Evolutionary conservation across 1,140 invertebrate species (phyloP).

Genomic region (Latrodectus geometricus): DNA sequence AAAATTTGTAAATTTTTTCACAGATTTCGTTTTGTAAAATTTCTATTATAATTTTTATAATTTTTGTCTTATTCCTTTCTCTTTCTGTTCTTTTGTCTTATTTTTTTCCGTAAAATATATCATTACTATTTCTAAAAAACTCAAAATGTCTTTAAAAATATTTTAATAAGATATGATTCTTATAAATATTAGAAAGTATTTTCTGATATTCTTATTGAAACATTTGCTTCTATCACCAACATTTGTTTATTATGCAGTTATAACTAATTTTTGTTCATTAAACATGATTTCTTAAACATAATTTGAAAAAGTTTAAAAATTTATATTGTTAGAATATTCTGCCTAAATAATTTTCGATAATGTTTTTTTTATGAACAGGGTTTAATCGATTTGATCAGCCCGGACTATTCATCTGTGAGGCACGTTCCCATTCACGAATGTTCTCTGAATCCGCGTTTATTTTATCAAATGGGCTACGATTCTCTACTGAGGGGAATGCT

Average conservation of each 20-base stretch:
- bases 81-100: too few species aligned
- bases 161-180: too few species aligned
- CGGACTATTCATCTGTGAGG: conserved; percentile 11
- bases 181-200: too few species aligned
- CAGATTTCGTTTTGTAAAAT: too few species aligned
- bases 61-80: too few species aligned
- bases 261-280: background rate
- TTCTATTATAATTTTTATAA: too few species aligned
- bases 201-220: background rate
- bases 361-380: conserved; percentile 17
- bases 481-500: conserved; percentile 32
- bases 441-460: conserved; percentile 49
- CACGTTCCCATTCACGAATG: conserved; percentile 39
- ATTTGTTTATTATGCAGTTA: background rate
- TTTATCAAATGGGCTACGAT: conserved; percentile 52
- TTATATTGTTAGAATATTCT: background rate
- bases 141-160: too few species aligned
- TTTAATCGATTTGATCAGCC: conserved; percentile 31
- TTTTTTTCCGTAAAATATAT: too few species aligned
- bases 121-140: too few species aligned
- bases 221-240: background rate
- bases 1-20: too few species aligned
- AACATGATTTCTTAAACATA: background rate
- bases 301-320: background rate
- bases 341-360: background rate